Conservation (phyloP, 2,113 vertebrate species). For the Benitochromis conjunctus region DNA sequence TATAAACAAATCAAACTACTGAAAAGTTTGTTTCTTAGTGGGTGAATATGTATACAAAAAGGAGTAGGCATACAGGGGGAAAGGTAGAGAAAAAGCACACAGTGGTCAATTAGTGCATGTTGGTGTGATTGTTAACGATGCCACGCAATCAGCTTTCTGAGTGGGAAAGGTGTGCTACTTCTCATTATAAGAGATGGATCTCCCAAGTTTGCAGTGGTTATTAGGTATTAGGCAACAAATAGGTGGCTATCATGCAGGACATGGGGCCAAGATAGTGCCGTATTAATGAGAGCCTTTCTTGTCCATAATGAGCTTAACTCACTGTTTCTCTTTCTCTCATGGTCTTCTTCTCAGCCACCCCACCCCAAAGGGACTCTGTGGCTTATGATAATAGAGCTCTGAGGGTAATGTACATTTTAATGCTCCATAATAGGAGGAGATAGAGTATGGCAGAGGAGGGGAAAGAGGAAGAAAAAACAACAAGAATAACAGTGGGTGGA, state of each 20-base stretch:
- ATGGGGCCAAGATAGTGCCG: slow-evolving; percentile 82
- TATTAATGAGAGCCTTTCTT: slow-evolving; percentile 78
- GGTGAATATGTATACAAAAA: background rate
- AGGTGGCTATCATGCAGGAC: slow-evolving; percentile 89
- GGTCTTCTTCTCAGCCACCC: slow-evolving; percentile 53
- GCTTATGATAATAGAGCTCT: slow-evolving; percentile 88
- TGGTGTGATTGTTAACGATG: slow-evolving; percentile 83
- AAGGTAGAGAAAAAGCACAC: slow-evolving; percentile 58
- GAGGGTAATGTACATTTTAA: slow-evolving; percentile 91
- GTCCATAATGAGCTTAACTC: slow-evolving; percentile 62
- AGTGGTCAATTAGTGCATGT: slow-evolving; percentile 87
- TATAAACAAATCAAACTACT: slow-evolving; percentile 66
- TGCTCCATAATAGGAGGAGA: slow-evolving; percentile 79
- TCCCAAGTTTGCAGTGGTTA: slow-evolving; percentile 85
- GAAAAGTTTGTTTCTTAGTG: slow-evolving; percentile 56
- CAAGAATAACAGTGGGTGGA: slow-evolving; percentile 50
- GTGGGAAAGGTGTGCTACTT: slow-evolving; percentile 69
- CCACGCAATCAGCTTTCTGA: slow-evolving; percentile 78
- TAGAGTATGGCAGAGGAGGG: background rate
- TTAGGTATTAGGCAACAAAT: slow-evolving; percentile 93
- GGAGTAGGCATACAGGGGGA: background rate
- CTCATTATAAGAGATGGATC: slow-evolving; percentile 94
- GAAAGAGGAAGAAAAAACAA: slow-evolving; percentile 12
- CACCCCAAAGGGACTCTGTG: slow-evolving; percentile 64
- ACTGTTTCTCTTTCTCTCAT: slow-evolving; percentile 17